phyloP scores from a whole-genome alignment of 2,797 vertebrate genomes.

The Crocodylus rhombifer region DNA sequence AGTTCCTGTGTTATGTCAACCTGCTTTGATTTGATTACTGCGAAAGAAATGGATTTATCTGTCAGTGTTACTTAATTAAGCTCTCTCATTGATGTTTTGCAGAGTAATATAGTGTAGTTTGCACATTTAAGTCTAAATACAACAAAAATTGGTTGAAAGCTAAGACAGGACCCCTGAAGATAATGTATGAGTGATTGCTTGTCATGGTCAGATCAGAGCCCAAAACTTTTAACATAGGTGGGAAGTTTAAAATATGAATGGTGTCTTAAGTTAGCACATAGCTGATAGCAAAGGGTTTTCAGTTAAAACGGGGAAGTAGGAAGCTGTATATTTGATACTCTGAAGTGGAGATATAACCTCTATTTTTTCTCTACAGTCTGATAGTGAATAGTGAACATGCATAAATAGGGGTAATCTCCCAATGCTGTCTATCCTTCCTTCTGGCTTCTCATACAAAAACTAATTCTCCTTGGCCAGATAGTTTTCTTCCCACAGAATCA shows the following conservation, averaged over 20 bases:
- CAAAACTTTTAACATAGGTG: slow-evolving; percentile 6
- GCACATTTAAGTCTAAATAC: slow-evolving; percentile 81
- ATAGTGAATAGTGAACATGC: neutral
- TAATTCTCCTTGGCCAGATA: neutral
- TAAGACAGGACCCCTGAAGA: slow-evolving; percentile 67
- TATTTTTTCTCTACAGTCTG: neutral
- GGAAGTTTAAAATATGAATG: neutral
- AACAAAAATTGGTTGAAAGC: slow-evolving; percentile 76
- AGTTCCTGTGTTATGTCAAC: slow-evolving; percentile 95
- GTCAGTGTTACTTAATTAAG: slow-evolving; percentile 97
- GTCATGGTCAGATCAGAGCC: slow-evolving; percentile 23
- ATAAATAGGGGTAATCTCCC: too few species aligned
- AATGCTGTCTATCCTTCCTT: too few species aligned
- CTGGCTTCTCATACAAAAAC: neutral
- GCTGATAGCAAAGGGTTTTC: neutral
- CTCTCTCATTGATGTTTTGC: slow-evolving; percentile 88
- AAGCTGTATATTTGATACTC: neutral
- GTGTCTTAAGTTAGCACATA: neutral
- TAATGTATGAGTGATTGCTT: slow-evolving; percentile 42
- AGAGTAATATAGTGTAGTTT: slow-evolving; percentile 82
- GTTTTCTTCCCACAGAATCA: rapidly evolving
- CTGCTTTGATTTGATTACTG: slow-evolving; percentile 94
- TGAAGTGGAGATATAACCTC: neutral
- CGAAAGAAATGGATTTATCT: slow-evolving; percentile 94
- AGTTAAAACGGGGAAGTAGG: neutral